Evolutionary conservation across 2,797 vertebrate genomes (phyloP), one percentile per base, ranked within the genome.

Genomic region (Selene dorsalis): DNA sequence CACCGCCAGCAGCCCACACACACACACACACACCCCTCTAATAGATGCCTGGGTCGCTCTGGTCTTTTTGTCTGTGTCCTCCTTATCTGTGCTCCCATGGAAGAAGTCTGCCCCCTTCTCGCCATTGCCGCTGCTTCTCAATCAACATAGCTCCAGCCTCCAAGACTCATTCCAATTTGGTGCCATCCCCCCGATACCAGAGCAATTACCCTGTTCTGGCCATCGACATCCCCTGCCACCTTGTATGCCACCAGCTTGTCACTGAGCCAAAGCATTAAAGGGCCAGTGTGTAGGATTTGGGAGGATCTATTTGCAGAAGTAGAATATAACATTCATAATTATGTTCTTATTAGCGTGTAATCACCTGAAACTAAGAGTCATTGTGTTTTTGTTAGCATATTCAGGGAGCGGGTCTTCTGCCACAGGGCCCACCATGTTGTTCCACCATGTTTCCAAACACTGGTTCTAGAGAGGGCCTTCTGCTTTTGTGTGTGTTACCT

Each of bases 161-260:
- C 83, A 81, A 87, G 87, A 90, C 87, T 91, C 85, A 84, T 91
- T 93, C 90, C 88, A 93, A 93, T 92, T 92, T 89, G 82, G 88
- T 85, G 77, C 82, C 18, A 26, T 81, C 82, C 90, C 90, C 89
- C 70, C 9, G 87, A 91, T 89, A 84, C 88, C 77, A 70, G 82
- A 89, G 92, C 92, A 94, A 93, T 94, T 94, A 93, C 89, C 85
- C 79, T 58, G 81, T 79, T 77, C 89, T 79, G 86, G 84, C 84
- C 89, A 89, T 92, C 83, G 88, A 85, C 87, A 85, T 91, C 87
- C 83, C 87, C 75, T 26, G 43, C 85, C 76, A 70, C 62, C 64
- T 68, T 70, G 66, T 69, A 48, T 2, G 67, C 80, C 74, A 79
- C 73, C 60, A 63, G 84, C 80, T 82, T 85, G 82, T 87, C 89